A percentile compares a stretch with the other conserved stretches of the same genome.
phyloP scores from a whole-genome alignment of 2,888 invertebrate genomes.

The Idaea aversata region DNA sequence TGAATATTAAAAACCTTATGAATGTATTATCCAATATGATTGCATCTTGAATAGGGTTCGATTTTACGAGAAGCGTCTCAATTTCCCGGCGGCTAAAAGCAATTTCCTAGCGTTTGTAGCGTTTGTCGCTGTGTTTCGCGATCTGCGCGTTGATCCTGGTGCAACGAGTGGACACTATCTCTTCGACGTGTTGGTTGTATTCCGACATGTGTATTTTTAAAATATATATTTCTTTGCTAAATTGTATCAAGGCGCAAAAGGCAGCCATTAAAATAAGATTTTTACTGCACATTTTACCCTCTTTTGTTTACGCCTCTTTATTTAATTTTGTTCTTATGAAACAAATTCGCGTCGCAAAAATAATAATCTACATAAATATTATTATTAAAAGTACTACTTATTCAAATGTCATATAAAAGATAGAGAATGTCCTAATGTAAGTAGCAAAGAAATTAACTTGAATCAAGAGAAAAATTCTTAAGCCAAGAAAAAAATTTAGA shows the following conservation, averaged over 20 bases:
- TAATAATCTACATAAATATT: too few species aligned
- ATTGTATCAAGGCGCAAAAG: background rate
- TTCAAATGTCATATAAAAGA: too few species aligned
- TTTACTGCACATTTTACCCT: background rate
- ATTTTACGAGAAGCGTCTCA: constrained; percentile 62
- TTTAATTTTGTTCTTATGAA: constrained; percentile 14
- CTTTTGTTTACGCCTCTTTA: background rate
- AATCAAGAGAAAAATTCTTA: too few species aligned
- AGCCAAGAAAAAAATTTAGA: too few species aligned
- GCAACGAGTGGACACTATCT: background rate
- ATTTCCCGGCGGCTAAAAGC: constrained; percentile 63
- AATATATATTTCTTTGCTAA: background rate
- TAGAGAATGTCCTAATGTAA: too few species aligned
- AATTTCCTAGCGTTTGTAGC: constrained; percentile 71
- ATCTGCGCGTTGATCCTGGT: constrained; percentile 2
- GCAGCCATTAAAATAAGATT: background rate
- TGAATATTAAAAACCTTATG: constrained; percentile 24
- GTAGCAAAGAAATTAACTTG: too few species aligned
- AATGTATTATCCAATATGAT: constrained; percentile 39
- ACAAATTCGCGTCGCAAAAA: too few species aligned
- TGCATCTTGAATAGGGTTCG: constrained; percentile 45
- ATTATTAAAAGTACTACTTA: too few species aligned
- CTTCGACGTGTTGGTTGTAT: background rate
- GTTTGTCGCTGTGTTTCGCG: constrained; percentile 50
- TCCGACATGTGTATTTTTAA: background rate